phyloP scores from a whole-genome alignment of 2,888 invertebrate species.

The Sicus ferrugineus region DNA sequence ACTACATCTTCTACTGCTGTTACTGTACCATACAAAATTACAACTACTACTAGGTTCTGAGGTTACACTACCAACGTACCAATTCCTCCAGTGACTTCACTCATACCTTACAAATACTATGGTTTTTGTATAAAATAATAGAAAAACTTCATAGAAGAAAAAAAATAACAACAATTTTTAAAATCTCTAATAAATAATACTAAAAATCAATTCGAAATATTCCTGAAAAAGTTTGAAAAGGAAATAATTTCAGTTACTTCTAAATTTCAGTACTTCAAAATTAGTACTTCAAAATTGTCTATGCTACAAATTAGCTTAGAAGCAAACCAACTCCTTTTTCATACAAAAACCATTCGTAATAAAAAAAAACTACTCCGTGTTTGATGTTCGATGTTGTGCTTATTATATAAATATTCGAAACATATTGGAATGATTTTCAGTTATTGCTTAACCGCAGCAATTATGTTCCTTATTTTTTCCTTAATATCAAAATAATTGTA shows the following conservation, averaged over 20 bases:
- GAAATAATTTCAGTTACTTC: no score
- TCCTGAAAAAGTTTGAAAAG: background rate
- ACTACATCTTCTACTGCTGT: conserved; percentile 33
- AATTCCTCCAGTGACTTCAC: conserved; percentile 22
- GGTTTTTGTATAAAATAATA: conserved; percentile 29
- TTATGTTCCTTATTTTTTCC: background rate
- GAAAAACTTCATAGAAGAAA: conserved; percentile 8
- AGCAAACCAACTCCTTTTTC: conserved; percentile 35
- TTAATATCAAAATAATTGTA: background rate
- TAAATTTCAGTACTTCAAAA: background rate
- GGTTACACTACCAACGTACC: conserved; percentile 30
- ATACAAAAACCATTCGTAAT: conserved; percentile 37
- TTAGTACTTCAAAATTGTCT: background rate
- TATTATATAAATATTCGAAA: conserved; percentile 41
- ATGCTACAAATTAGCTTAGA: background rate
- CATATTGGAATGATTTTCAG: conserved; percentile 41
- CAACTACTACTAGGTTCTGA: conserved; percentile 14
- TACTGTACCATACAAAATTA: conserved; percentile 28
- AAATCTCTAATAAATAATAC: background rate
- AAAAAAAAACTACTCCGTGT: conserved; percentile 41
- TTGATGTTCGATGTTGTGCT: conserved; percentile 54
- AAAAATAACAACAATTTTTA: conserved; percentile 9
- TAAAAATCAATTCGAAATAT: conserved; percentile 5
- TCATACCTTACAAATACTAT: conserved; percentile 20
- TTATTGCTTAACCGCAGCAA: conserved; percentile 30